Evolutionary conservation across 2,797 vertebrate genomes (phyloP), one percentile per base, ranked within the genome.

Genomic region (Coendou prehensilis): DNA sequence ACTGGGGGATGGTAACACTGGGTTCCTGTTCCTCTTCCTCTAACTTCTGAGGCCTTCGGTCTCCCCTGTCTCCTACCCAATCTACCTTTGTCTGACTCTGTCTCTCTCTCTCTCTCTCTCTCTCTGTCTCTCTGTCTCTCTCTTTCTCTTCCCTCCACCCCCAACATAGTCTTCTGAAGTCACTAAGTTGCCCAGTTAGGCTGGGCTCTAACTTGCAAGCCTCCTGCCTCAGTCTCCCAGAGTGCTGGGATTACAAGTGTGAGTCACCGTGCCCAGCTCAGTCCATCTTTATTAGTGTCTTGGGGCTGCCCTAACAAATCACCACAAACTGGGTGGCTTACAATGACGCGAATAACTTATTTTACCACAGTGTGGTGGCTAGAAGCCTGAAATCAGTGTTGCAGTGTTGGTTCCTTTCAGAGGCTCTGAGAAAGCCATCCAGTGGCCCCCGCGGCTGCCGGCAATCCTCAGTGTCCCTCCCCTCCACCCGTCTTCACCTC

Each of bases 401-500:
- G 37, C 52, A 50, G 6, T 15, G 37, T 6, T 79, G 5, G 26
- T 3, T 83, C n/a, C 84, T 71, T 61, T 9, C 52, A 47, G 61
- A 80, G 41, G 41, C 15, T 18, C 76, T 22, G 50, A 75, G 26
- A 52, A 54, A n/a, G 47, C 14, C 2, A 6, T 30, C 61, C 61
- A 37, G 75, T 5, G 37, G 80, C 0, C 22, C 57, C 50, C 11
- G 52, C 0, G 0, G 52, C 33, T 30, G 13, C 50, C 14, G 23
- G 64, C 54, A 20, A 26, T 9, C 56, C 52, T 87, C 50, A 3
- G 0, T 1, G 6, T 28, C 50, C 45, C 45, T 81, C 22, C 11
- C 23, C 78, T 87, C 33, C 8, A 9, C 80, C 28, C 56, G 52
- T 50, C 73, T 89, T 76, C 45, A 18, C 26, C 4, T 1, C 11